phyloP scores from a whole-genome alignment of 2,888 invertebrate genomes.

The Torymus tubicola region DNA sequence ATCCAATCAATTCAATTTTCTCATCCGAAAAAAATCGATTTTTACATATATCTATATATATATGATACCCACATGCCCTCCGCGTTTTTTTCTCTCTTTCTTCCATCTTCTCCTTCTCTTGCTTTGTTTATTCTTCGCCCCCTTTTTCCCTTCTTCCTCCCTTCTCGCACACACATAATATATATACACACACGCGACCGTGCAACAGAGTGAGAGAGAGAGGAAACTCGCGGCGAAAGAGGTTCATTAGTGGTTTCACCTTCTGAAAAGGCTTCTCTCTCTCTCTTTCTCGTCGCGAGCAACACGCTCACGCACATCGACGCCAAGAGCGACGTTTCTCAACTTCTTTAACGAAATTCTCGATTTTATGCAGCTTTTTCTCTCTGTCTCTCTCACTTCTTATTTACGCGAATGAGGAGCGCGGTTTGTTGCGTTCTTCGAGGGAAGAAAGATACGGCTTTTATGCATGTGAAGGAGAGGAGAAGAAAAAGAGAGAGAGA shows the following conservation, averaged over 20 bases:
- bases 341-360: neutral
- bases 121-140: constrained; percentile 17
- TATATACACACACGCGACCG: neutral
- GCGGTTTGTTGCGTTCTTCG: no score
- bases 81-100: no score
- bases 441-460: no score
- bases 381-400: neutral
- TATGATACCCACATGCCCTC: no score
- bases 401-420: no score
- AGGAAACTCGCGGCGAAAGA: constrained; percentile 5
- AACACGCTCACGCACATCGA: constrained; percentile 18
- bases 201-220: no score
- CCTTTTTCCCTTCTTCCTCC: neutral
- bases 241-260: constrained; percentile 55
- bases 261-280: constrained; percentile 44
- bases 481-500: neutral
- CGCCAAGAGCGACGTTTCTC: neutral
- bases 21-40: no score
- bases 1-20: no score
- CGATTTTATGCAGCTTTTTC: neutral
- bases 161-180: neutral
- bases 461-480: neutral
- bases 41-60: no score
- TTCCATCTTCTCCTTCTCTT: neutral
- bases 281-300: neutral